A percentile compares a stretch with the other conserved stretches of the same genome.
These are phyloP conservation scores for Lypha dubia DNA, from an alignment of 2,888 invertebrate genomes.

Conservation along the genomic window DNA sequence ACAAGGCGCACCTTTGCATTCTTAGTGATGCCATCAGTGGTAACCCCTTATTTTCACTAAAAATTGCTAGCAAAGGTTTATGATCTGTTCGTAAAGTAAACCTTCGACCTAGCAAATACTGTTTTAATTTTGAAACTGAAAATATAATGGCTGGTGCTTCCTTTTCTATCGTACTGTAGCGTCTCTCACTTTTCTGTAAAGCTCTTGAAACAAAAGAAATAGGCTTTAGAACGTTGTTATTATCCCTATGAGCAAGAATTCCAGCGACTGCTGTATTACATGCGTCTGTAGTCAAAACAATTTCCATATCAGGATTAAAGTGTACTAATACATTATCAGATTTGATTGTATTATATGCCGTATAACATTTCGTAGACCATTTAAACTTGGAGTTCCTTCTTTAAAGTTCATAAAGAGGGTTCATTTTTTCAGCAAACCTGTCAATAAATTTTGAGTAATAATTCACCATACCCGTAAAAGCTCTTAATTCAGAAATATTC, in stretches of 20 bases:
- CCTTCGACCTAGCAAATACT: too few species aligned
- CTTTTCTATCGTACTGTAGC: too few species aligned
- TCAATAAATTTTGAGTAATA: constrained; percentile 43
- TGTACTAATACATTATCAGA: constrained; percentile 34
- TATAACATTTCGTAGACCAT: constrained; percentile 45
- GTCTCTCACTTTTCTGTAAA: too few species aligned
- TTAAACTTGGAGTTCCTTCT: constrained; percentile 26
- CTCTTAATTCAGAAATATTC: constrained; percentile 32
- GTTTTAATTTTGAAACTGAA: too few species aligned
- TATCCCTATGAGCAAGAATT: constrained; percentile 28
- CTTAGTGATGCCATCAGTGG: too few species aligned
- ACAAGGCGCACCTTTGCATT: too few species aligned
- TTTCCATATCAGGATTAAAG: constrained; percentile 40
- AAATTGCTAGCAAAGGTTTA: too few species aligned
- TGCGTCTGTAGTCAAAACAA: constrained; percentile 35
- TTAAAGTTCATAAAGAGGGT: constrained; percentile 39
- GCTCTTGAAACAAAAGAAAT: constrained; percentile 50
- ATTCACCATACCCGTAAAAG: constrained; percentile 35
- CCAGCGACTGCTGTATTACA: constrained; percentile 33
- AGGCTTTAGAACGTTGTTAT: neutral
- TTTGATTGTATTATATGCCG: constrained; percentile 7
- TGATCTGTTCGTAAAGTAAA: too few species aligned
- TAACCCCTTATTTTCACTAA: too few species aligned
- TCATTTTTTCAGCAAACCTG: constrained; percentile 27
- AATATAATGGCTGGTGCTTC: too few species aligned